Conservation (phyloP, 2,113 vertebrate genomes). For the Poeciliopsis retropinna region DNA sequence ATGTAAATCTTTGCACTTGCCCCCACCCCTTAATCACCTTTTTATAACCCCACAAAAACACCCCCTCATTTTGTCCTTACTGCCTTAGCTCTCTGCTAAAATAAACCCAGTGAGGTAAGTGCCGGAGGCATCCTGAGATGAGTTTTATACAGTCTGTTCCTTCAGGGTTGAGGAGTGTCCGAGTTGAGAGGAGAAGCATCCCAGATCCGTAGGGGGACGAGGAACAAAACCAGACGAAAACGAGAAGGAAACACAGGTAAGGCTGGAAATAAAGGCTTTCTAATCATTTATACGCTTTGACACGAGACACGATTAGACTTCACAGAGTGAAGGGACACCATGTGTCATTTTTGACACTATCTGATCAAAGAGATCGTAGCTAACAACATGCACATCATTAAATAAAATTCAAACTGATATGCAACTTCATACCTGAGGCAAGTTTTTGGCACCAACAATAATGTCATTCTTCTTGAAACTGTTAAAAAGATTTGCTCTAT, state of each 20-base stretch:
- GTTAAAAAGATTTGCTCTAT: background rate
- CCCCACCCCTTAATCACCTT: conserved; percentile 46
- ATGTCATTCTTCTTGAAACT: background rate
- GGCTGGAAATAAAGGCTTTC: background rate
- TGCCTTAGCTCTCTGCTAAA: conserved; percentile 70
- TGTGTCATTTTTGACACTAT: background rate
- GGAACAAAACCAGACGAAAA: conserved; percentile 17
- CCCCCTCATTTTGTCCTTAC: conserved; percentile 52
- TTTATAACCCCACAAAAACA: conserved; percentile 33
- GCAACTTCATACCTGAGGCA: background rate
- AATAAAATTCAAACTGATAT: background rate
- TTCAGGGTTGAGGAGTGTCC: conserved; percentile 44
- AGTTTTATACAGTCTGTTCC: conserved; percentile 60
- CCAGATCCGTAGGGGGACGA: conserved; percentile 32
- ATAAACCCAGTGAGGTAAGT: conserved; percentile 79
- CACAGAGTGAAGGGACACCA: background rate
- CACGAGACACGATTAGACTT: background rate
- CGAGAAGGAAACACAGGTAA: conserved; percentile 56
- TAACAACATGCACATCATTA: background rate
- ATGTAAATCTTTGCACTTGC: conserved; percentile 68
- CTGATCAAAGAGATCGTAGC: background rate
- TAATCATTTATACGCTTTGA: background rate
- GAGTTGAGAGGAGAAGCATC: conserved; percentile 47
- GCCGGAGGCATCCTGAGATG: conserved; percentile 54
- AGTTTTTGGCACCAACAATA: background rate